These are phyloP conservation scores for Staurois parvus DNA, from an alignment of 2,797 vertebrate genomes.

Conservation along the genomic window DNA sequence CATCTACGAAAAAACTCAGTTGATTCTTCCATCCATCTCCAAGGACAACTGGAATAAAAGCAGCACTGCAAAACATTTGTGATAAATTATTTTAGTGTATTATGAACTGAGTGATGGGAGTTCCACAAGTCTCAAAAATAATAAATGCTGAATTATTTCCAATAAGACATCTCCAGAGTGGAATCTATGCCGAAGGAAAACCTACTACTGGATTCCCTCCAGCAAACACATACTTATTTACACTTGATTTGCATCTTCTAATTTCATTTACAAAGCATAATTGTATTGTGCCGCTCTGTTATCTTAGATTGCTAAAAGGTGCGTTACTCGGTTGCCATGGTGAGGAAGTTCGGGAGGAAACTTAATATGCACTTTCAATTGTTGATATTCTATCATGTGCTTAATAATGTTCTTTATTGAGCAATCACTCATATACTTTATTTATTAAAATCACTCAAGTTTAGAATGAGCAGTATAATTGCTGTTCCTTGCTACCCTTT, in stretches of 20 bases:
- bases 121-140: constrained; percentile 32
- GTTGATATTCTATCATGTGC: not conserved
- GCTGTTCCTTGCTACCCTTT: not conserved
- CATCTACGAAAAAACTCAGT: not conserved
- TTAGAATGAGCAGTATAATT: constrained; percentile 2
- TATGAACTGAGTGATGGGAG: constrained; percentile 29
- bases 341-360: not conserved
- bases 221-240: constrained; percentile 46
- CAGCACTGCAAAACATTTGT: constrained; percentile 5
- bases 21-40: not conserved
- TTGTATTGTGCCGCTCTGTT: constrained; percentile 52
- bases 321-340: constrained; percentile 37
- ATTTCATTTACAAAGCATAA: constrained; percentile 29
- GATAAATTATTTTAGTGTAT: constrained; percentile 30
- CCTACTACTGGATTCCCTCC: constrained; percentile 6
- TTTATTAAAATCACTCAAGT: constrained; percentile 14
- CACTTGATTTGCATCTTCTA: constrained; percentile 51
- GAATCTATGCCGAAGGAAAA: not conserved
- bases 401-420: constrained; percentile 3
- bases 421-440: not conserved
- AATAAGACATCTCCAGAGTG: constrained; percentile 35
- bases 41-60: not conserved
- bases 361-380: not conserved
- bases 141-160: constrained; percentile 44
- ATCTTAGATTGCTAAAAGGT: constrained; percentile 47